phyloP scores from a whole-genome alignment of 1,140 invertebrate species.

The Diuraphis noxia region DNA sequence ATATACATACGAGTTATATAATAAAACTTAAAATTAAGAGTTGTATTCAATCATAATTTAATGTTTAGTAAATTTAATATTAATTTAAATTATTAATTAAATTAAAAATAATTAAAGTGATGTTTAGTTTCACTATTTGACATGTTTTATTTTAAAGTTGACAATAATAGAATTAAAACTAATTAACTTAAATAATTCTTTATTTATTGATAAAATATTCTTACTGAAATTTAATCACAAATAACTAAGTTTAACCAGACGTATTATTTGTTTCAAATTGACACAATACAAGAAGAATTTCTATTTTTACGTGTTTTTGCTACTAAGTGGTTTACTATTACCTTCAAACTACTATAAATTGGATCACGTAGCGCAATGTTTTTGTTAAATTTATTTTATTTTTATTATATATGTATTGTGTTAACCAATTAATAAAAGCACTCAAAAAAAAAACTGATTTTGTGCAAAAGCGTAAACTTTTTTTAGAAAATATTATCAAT shows the following conservation, averaged over 20 bases:
- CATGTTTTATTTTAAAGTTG: background rate
- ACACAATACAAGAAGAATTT: background rate
- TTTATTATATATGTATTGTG: background rate
- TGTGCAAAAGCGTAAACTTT: background rate
- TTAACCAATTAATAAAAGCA: background rate
- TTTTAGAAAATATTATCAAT: background rate
- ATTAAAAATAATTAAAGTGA: background rate
- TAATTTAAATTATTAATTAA: too few relatives aligned
- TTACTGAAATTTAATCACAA: background rate
- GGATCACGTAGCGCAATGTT: background rate
- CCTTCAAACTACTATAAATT: background rate
- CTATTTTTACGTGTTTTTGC: constrained; percentile 9
- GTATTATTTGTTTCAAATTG: background rate
- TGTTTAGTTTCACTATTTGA: background rate
- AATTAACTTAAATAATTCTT: background rate
- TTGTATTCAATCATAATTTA: background rate
- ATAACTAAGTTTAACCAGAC: background rate
- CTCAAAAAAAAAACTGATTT: background rate
- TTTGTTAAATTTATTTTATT: background rate
- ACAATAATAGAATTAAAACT: background rate
- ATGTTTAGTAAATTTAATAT: background rate
- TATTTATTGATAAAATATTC: background rate
- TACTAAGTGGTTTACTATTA: background rate
- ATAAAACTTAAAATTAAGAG: too few relatives aligned
- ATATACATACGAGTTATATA: too few relatives aligned